Evolutionary conservation across 2,113 vertebrate genomes (phyloP).

Genomic region (Eurystomus gularis): DNA sequence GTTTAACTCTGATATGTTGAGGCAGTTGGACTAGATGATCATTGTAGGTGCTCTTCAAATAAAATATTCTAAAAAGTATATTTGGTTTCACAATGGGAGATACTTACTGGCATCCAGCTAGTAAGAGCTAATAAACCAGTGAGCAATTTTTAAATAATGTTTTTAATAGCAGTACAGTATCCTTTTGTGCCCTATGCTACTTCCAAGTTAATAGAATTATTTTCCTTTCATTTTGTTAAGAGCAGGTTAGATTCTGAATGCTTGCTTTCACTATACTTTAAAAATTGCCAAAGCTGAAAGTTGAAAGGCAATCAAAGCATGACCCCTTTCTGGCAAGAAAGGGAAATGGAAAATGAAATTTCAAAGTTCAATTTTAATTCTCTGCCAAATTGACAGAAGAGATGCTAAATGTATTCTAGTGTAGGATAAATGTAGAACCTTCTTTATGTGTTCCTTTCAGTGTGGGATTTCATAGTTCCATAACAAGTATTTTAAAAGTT

Average conservation of each 20-base stretch:
- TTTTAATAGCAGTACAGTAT: background rate
- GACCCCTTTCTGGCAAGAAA: background rate
- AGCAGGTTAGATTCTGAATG: background rate
- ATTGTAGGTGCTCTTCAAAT: background rate
- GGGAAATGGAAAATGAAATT: background rate
- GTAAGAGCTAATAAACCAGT: background rate
- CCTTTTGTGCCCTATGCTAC: background rate
- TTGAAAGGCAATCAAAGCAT: background rate
- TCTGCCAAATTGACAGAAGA: background rate
- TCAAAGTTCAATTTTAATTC: constrained; percentile 42
- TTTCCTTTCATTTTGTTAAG: background rate
- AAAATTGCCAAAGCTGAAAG: background rate
- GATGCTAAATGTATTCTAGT: background rate
- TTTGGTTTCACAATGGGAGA: background rate
- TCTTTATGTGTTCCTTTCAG: background rate
- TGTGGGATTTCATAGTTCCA: background rate
- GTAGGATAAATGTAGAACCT: background rate
- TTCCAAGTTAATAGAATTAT: background rate
- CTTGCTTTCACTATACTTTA: background rate
- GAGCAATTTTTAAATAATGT: background rate
- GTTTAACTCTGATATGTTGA: background rate
- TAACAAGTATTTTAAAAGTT: background rate
- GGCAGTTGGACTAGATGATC: background rate
- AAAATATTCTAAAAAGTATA: background rate
- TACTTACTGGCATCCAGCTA: background rate